Percentiles rank a stretch among this genome's conserved stretches.
Evolutionary conservation across 2,888 invertebrate species (phyloP).

Genomic region (Acanthoscelides obtectus): DNA sequence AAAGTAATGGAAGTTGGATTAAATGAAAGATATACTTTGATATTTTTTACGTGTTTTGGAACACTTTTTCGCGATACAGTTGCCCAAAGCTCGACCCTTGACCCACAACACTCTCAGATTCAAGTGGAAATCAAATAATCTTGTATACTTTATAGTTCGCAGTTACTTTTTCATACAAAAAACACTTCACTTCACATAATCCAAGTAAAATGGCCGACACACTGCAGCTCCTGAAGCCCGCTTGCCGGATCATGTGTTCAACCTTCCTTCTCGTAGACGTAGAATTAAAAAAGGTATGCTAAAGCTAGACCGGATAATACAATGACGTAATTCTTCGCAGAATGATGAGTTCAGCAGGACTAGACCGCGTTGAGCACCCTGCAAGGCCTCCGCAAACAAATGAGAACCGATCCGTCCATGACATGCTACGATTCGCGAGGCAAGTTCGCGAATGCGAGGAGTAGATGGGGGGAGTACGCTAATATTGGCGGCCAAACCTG

Average conservation of each 20-base stretch:
- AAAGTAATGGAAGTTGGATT: too few species aligned
- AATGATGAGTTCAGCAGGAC: neutral
- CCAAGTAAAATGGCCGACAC: neutral
- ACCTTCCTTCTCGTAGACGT: neutral
- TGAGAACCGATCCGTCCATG: neutral
- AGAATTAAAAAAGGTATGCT: neutral
- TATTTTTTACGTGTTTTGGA: too few species aligned
- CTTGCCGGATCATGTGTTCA: neutral
- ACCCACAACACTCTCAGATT: too few species aligned
- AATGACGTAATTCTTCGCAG: neutral
- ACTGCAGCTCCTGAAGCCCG: neutral
- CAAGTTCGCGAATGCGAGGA: slow-evolving; percentile 3
- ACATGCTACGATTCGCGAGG: slow-evolving; percentile 21
- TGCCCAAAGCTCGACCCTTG: too few species aligned
- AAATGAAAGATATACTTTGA: too few species aligned
- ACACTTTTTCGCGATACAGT: too few species aligned
- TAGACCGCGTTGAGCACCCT: neutral
- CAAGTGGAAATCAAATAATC: too few species aligned
- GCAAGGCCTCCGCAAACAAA: neutral
- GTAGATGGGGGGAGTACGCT: neutral
- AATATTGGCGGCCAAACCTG: neutral
- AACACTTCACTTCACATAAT: neutral
- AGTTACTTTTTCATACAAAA: too few species aligned
- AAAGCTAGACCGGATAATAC: neutral
- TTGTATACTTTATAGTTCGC: too few species aligned